Conservation (phyloP, 2,797 vertebrate genomes). For the Neosilurus mollespiculum region DNA sequence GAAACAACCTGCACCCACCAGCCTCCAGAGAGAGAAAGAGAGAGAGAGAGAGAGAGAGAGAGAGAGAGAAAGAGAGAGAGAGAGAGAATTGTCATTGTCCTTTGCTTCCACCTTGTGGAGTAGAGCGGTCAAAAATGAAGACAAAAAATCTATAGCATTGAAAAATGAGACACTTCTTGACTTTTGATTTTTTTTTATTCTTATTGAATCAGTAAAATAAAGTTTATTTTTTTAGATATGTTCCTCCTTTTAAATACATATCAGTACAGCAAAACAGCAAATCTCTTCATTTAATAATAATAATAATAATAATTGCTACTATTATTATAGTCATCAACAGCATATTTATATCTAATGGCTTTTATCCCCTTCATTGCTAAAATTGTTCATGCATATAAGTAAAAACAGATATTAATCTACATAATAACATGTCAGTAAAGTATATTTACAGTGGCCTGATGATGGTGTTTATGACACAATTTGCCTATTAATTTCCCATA, state of each 20-base stretch:
- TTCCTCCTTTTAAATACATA: not conserved
- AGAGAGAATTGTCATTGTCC: not conserved
- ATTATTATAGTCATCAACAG: not conserved
- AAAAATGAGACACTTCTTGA: not conserved
- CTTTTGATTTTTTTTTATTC: not conserved
- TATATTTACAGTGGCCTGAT: not conserved
- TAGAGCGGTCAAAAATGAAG: too few relatives aligned
- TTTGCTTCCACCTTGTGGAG: conserved; percentile 37
- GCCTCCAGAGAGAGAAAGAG: not conserved
- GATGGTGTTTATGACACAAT: not conserved
- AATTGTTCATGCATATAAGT: not conserved
- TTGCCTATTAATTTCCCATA: not conserved
- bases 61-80: not conserved
- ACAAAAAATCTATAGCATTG: too few relatives aligned
- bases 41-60: not conserved
- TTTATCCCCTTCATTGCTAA: conserved; percentile 16
- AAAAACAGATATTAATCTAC: not conserved
- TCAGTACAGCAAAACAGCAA: conserved; percentile 1
- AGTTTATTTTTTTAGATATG: not conserved
- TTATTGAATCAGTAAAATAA: conserved; percentile 1
- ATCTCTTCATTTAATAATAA: not conserved
- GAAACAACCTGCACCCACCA: too few relatives aligned
- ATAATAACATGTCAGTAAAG: too few relatives aligned
- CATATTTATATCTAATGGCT: conserved; percentile 1
- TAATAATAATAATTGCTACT: not conserved